Base-by-base conservation (phyloP, 2,113 vertebrate species). In the Clarias batrachus region DNA sequence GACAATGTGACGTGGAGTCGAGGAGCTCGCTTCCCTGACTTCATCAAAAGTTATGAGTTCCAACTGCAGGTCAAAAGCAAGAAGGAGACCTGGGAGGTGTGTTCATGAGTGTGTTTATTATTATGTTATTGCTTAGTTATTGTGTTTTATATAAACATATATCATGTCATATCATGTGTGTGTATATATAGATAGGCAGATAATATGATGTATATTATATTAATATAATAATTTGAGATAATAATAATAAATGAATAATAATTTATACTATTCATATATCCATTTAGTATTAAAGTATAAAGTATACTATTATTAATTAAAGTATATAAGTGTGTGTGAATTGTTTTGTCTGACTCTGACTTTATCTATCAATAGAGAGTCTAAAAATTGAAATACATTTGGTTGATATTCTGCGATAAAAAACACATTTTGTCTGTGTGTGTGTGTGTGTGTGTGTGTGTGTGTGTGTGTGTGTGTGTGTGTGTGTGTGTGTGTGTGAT, bases 61-160 rank as follows among this genome's bases (percentile, higher is more conserved):
- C 3, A 95, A 30, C 52, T 93, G 87, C 91, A 94, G 89, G 59
- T 91, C 83, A 94, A 90, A 89, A 6, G 37, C 12, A 70, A 16
- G 10, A 1, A 82, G 0, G 56, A 92, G 48, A 16, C 10, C 0
- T 93, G 92, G 93, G 30, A 85, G 89, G 94, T 94, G 82, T 91
- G 92, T 79, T 71, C 54, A 14, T 57, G 65, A 63, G 59, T 82
- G 66, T 87, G 73, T 83, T 48, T 48, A 8, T 48, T 48, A 48
- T 8, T 48, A 48, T 8, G 7, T 8, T 48, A 48, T 37, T 37
- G 33, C 33, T 37, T 37, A 37, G 2, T 37, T 37, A 37, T 37
- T 37, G 33, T 37, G 33, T 37, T 37, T 37, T 37, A 37, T 37
- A 37, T 37, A 37, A 37, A 37, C 33, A 37, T 37, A 37, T 2